Evolutionary conservation across 1,140 invertebrate species (phyloP).

Genomic region (Batillaria attramentaria): DNA sequence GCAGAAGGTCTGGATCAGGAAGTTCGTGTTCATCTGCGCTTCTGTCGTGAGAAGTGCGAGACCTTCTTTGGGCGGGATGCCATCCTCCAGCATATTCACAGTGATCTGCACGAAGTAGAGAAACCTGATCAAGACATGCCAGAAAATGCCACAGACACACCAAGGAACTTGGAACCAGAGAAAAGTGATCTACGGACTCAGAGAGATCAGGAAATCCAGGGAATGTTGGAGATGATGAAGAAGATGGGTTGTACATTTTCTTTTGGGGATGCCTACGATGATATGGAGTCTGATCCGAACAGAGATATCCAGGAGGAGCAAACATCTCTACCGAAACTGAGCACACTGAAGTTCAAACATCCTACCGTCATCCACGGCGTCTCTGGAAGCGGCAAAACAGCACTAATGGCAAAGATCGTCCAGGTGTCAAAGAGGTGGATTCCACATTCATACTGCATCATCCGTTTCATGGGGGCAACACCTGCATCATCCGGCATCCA

Average conservation of each 20-base stretch:
- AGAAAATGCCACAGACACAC: no score
- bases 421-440: constrained; percentile 47
- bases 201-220: constrained; percentile 6
- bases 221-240: constrained; percentile 1
- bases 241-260: constrained; percentile 34
- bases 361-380: constrained; percentile 55
- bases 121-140: background rate
- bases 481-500: constrained; percentile 43
- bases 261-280: constrained; percentile 38
- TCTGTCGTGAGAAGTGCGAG: constrained; percentile 75
- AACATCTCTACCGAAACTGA: constrained; percentile 28
- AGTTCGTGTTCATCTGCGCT: constrained; percentile 95
- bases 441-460: constrained; percentile 42
- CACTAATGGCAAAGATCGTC: constrained; percentile 52
- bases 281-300: constrained; percentile 42
- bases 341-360: constrained; percentile 27
- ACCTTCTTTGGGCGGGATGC: constrained; percentile 53
- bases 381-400: constrained; percentile 60
- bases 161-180: background rate
- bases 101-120: constrained; percentile 29
- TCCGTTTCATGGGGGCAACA: constrained; percentile 59
- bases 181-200: background rate
- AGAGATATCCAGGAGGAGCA: constrained; percentile 39
- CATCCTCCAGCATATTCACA: constrained; percentile 41
- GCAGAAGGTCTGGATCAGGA: constrained; percentile 75